phyloP scores from a whole-genome alignment of 2,797 vertebrate species.

The Peromyscus melanophrys region DNA sequence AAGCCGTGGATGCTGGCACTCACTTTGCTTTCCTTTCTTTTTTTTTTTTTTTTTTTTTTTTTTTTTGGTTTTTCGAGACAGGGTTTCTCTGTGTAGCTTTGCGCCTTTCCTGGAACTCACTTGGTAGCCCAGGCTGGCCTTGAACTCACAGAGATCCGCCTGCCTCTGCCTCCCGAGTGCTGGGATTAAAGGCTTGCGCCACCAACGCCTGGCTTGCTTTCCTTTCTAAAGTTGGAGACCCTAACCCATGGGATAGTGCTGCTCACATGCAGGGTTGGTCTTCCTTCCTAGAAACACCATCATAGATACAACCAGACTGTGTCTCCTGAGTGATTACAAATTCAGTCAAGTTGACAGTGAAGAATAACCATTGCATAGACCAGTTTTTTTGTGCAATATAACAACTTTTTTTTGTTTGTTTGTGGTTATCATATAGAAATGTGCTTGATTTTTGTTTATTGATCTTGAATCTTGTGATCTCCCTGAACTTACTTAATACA shows the following conservation, averaged over 20 bases:
- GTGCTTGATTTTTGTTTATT: neutral
- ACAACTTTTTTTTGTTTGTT: neutral
- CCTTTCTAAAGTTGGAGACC: neutral
- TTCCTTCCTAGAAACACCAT: neutral
- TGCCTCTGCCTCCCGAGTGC: too few relatives aligned
- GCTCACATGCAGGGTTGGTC: neutral
- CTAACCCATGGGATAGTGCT: neutral
- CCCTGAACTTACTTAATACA: constrained; percentile 43
- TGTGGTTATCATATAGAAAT: neutral
- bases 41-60: too few relatives aligned
- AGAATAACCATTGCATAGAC: neutral
- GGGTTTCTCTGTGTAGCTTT: too few relatives aligned
- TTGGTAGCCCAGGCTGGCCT: too few relatives aligned
- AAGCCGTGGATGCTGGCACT: neutral
- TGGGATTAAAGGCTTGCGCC: too few relatives aligned
- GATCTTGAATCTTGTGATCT: constrained; percentile 11
- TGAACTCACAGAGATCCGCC: too few relatives aligned
- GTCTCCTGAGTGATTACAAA: neutral
- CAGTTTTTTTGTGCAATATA: neutral
- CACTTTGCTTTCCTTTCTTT: neutral
- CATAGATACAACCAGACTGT: neutral
- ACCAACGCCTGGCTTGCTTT: too few relatives aligned
- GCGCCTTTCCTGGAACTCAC: too few relatives aligned
- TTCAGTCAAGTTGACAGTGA: neutral
- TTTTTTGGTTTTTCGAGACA: too few relatives aligned